Percentiles rank a stretch among this genome's conserved stretches.
Conservation (phyloP, 2,797 vertebrate genomes). For the Ctenopoma multispine region DNA sequence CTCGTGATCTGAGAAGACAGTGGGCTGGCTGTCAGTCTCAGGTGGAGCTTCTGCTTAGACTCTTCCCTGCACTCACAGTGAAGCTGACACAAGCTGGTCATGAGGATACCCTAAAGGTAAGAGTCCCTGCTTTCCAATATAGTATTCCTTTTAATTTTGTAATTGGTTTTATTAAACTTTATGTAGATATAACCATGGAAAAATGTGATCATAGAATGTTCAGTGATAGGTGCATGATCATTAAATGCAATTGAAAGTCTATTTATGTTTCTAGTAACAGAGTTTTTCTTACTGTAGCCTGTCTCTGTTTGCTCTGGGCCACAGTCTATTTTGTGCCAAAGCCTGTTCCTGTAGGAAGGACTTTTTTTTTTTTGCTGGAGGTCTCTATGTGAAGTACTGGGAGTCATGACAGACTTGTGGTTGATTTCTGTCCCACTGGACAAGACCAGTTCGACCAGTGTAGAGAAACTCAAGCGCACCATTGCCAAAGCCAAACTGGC, state of each 20-base stretch:
- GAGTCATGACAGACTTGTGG: slow-evolving; percentile 92
- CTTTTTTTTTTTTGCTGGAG: slow-evolving; percentile 12
- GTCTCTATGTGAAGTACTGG: slow-evolving; percentile 37
- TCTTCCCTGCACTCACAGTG: slow-evolving; percentile 22
- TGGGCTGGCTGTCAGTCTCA: slow-evolving; percentile 45
- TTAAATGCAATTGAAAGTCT: neutral
- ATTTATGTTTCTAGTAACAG: neutral
- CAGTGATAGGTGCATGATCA: neutral
- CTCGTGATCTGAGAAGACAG: slow-evolving; percentile 35
- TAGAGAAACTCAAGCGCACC: slow-evolving; percentile 90
- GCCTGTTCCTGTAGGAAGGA: slow-evolving; percentile 15
- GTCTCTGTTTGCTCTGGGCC: slow-evolving; percentile 14
- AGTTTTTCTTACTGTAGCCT: neutral
- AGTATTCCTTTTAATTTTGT: neutral
- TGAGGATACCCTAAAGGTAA: slow-evolving; percentile 65
- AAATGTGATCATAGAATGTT: neutral
- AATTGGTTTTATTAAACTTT: neutral
- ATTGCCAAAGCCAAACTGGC: slow-evolving; percentile 89
- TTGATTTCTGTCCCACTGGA: slow-evolving; percentile 95
- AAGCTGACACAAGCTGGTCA: slow-evolving; percentile 26
- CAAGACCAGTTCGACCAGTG: slow-evolving; percentile 88
- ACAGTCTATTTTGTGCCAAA: slow-evolving; percentile 47
- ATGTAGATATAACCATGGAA: neutral
- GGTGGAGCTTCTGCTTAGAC: slow-evolving; percentile 53
- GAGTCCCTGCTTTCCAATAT: neutral